Conservation (phyloP, 1,140 invertebrate species). For the Anastrepha ludens region DNA sequence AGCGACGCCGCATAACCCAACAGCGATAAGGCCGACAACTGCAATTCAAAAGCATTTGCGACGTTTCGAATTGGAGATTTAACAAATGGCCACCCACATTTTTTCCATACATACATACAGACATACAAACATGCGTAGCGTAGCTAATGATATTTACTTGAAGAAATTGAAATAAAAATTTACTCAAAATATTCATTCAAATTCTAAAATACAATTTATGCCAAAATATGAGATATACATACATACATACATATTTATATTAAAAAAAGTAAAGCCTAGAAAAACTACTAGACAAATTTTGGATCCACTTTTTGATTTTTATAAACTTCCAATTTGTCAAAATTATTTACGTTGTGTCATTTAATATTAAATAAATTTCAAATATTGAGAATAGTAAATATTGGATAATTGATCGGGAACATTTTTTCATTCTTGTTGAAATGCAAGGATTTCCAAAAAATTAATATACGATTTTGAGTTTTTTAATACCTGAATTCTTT, state of each 20-base stretch:
- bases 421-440: too few species aligned
- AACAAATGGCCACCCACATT: conserved; percentile 10
- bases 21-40: conserved; percentile 57
- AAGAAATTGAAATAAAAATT: not conserved
- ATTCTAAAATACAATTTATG: conserved; percentile 5
- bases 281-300: too few species aligned
- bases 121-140: not conserved
- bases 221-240: not conserved
- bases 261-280: not conserved
- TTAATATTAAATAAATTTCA: not conserved
- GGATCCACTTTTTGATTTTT: too few species aligned
- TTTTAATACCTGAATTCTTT: too few species aligned
- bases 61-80: conserved; percentile 61
- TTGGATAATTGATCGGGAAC: too few species aligned
- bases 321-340: not conserved
- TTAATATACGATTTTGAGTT: too few species aligned
- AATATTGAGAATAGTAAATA: not conserved
- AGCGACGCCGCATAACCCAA: conserved; percentile 55
- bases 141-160: not conserved
- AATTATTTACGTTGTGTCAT: not conserved
- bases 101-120: not conserved
- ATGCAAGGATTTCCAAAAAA: too few species aligned
- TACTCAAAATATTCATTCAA: not conserved
- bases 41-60: conserved; percentile 57
- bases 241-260: not conserved